A percentile compares a stretch with the other conserved stretches of the same genome.
Evolutionary conservation across 2,113 vertebrate species (phyloP).

Genomic region (Ia io): DNA sequence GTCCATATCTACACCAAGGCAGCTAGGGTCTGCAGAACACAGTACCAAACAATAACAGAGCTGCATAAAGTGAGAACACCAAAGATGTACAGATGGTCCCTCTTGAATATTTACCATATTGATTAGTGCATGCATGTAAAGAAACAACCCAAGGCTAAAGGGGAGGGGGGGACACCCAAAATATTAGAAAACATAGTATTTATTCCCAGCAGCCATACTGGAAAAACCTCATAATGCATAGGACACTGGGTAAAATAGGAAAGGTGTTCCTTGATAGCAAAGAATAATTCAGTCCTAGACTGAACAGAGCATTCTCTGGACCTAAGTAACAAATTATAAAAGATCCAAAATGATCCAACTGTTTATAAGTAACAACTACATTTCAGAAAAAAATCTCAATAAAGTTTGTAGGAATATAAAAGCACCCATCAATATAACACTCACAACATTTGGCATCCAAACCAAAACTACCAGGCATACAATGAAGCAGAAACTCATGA

Average conservation of each 20-base stretch:
- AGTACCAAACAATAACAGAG: background rate
- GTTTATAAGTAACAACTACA: background rate
- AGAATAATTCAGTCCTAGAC: background rate
- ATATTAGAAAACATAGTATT: background rate
- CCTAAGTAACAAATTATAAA: background rate
- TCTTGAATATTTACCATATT: background rate
- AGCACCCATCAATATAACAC: background rate
- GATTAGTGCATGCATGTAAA: background rate
- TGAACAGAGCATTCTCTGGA: background rate
- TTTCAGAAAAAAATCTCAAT: constrained; percentile 13
- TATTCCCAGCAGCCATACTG: background rate
- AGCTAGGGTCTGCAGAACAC: background rate
- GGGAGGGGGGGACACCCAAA: background rate
- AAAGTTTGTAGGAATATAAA: background rate
- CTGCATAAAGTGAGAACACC: background rate
- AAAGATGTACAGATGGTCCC: background rate
- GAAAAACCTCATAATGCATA: constrained; percentile 10
- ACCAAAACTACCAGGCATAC: background rate
- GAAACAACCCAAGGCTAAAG: background rate
- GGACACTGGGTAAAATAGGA: background rate
- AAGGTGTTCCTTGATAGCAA: background rate
- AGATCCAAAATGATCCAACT: background rate
- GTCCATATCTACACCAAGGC: background rate
- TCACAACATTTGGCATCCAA: background rate
- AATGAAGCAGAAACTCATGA: background rate